Evolutionary conservation across 2,113 vertebrate genomes (phyloP).

Genomic region (Taurulus bubalis): DNA sequence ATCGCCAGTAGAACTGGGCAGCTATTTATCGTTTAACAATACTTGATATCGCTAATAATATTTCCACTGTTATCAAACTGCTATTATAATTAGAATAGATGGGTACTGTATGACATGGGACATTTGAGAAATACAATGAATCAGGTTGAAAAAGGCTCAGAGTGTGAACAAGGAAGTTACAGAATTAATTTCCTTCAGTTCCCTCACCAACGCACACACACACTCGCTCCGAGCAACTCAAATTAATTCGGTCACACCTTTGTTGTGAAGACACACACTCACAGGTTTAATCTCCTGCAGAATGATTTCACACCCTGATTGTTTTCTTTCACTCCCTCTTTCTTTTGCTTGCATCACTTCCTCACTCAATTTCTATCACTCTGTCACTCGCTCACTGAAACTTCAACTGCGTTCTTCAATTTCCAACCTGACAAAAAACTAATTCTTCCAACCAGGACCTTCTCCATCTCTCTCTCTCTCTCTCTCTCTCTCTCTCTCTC

Average conservation of each 20-base stretch:
- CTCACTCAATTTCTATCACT: slow-evolving; percentile 38
- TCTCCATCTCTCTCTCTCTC: background rate
- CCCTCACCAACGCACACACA: background rate
- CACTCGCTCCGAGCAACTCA: background rate
- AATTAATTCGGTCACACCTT: slow-evolving; percentile 35
- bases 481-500: too few species aligned
- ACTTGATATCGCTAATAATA: background rate
- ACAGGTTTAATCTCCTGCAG: slow-evolving; percentile 35
- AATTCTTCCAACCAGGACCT: slow-evolving; percentile 5
- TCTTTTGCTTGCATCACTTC: slow-evolving; percentile 57
- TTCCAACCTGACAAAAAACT: slow-evolving; percentile 28
- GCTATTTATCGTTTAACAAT: slow-evolving; percentile 2
- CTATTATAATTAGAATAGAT: background rate
- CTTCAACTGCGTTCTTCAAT: slow-evolving; percentile 10
- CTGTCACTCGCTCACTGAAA: slow-evolving; percentile 17
- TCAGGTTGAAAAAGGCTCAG: background rate
- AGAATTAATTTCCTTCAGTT: background rate
- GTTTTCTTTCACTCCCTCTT: slow-evolving; percentile 46
- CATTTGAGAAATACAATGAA: slow-evolving; percentile 6
- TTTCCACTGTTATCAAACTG: background rate
- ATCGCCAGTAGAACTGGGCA: background rate
- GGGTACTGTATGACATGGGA: background rate
- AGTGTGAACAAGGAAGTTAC: background rate
- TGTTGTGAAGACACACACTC: slow-evolving; percentile 15
- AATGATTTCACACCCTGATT: slow-evolving; percentile 44